Conservation (phyloP, 2,797 vertebrate species). For the Lemur catta region DNA sequence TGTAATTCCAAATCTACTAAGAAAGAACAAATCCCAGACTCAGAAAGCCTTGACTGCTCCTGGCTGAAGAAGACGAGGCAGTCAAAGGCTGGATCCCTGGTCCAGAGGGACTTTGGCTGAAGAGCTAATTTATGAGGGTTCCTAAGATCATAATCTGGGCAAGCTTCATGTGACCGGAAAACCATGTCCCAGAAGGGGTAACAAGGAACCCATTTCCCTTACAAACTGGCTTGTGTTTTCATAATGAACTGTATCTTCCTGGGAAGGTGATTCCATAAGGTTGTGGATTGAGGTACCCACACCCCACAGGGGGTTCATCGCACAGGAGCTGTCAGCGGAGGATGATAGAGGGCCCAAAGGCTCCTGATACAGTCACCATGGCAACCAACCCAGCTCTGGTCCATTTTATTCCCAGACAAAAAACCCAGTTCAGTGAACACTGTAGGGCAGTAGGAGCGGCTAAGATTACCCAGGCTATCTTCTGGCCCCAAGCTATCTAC, state of each 20-base stretch:
- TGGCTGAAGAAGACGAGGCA: background rate
- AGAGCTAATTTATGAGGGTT: background rate
- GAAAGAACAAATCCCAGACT: background rate
- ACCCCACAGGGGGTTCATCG: constrained; percentile 35
- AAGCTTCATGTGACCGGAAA: background rate
- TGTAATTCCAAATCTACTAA: background rate
- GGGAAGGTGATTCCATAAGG: constrained; percentile 47
- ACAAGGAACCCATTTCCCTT: background rate
- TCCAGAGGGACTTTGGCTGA: background rate
- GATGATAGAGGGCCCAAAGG: constrained; percentile 67
- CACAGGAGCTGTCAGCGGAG: constrained; percentile 45
- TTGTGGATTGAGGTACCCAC: constrained; percentile 47
- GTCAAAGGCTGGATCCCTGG: background rate
- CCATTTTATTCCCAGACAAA: constrained; percentile 76
- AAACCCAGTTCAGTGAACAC: constrained; percentile 74
- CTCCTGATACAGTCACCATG: constrained; percentile 73
- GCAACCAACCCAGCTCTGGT: constrained; percentile 75
- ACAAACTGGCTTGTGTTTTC: constrained; percentile 10
- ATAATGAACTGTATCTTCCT: constrained; percentile 43
- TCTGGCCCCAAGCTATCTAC: constrained; percentile 73
- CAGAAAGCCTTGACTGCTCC: background rate
- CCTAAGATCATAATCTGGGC: background rate
- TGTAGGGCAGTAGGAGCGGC: constrained; percentile 67
- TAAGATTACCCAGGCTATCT: constrained; percentile 78
- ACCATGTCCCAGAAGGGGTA: background rate